phyloP scores from a whole-genome alignment of 2,797 vertebrate genomes.

The Carduelis carduelis region DNA sequence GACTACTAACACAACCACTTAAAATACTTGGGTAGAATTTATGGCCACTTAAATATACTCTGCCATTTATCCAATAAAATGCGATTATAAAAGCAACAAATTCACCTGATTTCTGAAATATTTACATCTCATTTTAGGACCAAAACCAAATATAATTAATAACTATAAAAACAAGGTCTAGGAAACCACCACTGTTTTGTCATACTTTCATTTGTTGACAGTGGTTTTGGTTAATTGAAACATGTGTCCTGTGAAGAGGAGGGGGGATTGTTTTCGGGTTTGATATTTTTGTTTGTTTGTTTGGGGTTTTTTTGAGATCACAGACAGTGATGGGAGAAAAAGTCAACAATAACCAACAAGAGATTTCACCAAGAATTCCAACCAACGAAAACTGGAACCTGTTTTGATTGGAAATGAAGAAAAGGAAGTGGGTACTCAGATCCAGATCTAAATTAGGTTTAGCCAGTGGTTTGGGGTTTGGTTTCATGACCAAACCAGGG shows the following conservation, averaged over 20 bases:
- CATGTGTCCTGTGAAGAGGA: not conserved
- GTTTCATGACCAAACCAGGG: constrained; percentile 2
- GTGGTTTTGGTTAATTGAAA: constrained; percentile 40
- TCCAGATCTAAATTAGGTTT: constrained; percentile 39
- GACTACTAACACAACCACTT: constrained; percentile 32
- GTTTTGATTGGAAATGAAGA: constrained; percentile 41
- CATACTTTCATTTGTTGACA: constrained; percentile 43
- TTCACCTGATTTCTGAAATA: constrained; percentile 2
- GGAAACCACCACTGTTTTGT: constrained; percentile 36
- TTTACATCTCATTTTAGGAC: constrained; percentile 51
- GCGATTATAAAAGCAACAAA: constrained; percentile 33
- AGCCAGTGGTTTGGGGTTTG: constrained; percentile 8
- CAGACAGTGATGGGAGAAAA: not conserved
- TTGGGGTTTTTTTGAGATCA: not conserved
- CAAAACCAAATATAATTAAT: constrained; percentile 61
- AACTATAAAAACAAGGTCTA: constrained; percentile 26
- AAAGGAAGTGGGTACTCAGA: constrained; percentile 47
- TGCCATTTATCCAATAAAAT: constrained; percentile 50
- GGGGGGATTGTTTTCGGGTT: not conserved
- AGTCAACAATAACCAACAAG: not conserved
- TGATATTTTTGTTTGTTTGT: not conserved
- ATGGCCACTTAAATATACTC: constrained; percentile 50
- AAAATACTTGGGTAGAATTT: constrained; percentile 46
- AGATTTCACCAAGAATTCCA: constrained; percentile 17
- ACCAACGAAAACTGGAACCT: constrained; percentile 11